A percentile compares a stretch with the other conserved stretches of the same genome.
phyloP scores from a whole-genome alignment of 2,888 invertebrate genomes.

The Liposcelis brunnea region DNA sequence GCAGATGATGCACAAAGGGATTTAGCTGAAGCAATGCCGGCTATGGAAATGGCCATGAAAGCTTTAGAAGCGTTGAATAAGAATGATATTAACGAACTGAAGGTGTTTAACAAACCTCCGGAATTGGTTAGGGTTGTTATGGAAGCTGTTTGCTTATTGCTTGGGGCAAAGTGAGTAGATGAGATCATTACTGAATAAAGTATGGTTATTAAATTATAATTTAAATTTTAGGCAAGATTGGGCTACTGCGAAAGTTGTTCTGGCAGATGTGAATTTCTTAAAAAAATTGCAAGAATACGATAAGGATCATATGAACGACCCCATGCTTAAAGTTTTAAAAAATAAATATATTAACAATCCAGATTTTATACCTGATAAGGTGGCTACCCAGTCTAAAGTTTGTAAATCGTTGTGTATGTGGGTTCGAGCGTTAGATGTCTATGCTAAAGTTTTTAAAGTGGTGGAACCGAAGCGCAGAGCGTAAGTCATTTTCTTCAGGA shows the following conservation, averaged over 20 bases:
- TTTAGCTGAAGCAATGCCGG: slow-evolving; percentile 71
- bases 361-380: slow-evolving; percentile 67
- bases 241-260: slow-evolving; percentile 61
- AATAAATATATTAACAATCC: slow-evolving; percentile 61
- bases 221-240: slow-evolving; percentile 56
- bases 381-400: slow-evolving; percentile 72
- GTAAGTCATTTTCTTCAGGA: no score
- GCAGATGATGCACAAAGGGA: slow-evolving; percentile 76
- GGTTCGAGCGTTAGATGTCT: slow-evolving; percentile 81
- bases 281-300: slow-evolving; percentile 68
- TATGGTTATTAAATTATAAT: background rate
- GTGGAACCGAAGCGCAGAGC: slow-evolving; percentile 76
- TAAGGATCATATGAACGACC: slow-evolving; percentile 70
- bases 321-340: slow-evolving; percentile 58
- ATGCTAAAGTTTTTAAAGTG: slow-evolving; percentile 67
- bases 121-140: slow-evolving; percentile 72
- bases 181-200: background rate
- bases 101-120: slow-evolving; percentile 78
- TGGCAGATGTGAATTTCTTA: slow-evolving; percentile 70
- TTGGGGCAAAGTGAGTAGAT: slow-evolving; percentile 55
- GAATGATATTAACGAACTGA: slow-evolving; percentile 76
- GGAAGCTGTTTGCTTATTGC: slow-evolving; percentile 76
- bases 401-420: slow-evolving; percentile 83
- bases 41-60: slow-evolving; percentile 65
- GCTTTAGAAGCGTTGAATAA: slow-evolving; percentile 75